Evolutionary conservation across 1,140 invertebrate genomes (phyloP).

Genomic region (Zaprionus africanus): DNA sequence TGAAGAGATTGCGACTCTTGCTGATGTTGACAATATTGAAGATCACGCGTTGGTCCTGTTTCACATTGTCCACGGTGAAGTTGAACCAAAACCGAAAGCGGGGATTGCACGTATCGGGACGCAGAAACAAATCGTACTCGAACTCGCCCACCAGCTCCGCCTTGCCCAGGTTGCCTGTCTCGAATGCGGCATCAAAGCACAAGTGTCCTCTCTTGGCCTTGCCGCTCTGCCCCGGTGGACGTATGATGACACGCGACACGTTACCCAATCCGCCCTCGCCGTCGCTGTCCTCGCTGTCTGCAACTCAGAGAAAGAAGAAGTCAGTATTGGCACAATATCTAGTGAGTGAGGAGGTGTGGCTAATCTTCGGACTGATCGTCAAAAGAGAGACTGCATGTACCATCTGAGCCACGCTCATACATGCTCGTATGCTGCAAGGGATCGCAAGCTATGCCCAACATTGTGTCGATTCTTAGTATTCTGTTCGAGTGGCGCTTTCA

Average conservation of each 20-base stretch:
- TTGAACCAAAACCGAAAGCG: conserved; percentile 98
- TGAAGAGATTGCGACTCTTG: conserved; percentile 95
- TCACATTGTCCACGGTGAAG: conserved; percentile 98
- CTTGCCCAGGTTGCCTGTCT: conserved; percentile 97
- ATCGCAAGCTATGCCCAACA: conserved; percentile 85
- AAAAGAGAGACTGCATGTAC: conserved; percentile 64
- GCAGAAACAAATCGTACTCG: conserved; percentile 98
- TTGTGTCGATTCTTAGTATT: conserved; percentile 38
- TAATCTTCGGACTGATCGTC: neutral
- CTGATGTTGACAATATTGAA: conserved; percentile 99
- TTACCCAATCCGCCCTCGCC: conserved; percentile 97
- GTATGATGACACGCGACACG: conserved; percentile 95
- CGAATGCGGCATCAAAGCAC: conserved; percentile 98
- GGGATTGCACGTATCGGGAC: conserved; percentile 98
- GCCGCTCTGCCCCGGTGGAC: conserved; percentile 96
- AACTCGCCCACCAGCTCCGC: conserved; percentile 97
- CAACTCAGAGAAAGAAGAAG: conserved; percentile 25
- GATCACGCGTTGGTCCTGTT: conserved; percentile 96
- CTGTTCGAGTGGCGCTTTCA: conserved; percentile 39
- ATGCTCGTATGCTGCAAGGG: conserved; percentile 88
- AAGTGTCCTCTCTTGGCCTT: conserved; percentile 93
- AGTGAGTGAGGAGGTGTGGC: neutral
- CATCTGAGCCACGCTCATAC: conserved; percentile 86
- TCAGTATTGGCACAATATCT: neutral
- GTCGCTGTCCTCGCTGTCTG: conserved; percentile 98